Evolutionary conservation across 2,113 vertebrate species (phyloP).

Genomic region (Hydrolagus affinis): DNA sequence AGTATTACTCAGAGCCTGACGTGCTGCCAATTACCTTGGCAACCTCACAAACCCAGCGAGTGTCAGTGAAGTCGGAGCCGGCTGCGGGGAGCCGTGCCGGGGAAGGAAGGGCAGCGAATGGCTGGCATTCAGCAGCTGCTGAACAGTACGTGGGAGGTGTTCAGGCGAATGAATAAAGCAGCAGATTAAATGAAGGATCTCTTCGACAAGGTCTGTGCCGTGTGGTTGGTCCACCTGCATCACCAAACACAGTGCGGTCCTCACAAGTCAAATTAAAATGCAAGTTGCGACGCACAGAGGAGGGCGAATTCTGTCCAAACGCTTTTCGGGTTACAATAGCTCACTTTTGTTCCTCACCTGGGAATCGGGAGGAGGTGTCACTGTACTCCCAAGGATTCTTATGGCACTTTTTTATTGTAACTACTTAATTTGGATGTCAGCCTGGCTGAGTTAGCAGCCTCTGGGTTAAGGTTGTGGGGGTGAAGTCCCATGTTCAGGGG

Average conservation of each 20-base stretch:
- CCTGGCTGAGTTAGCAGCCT: too few relatives aligned
- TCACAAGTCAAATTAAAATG: constrained; percentile 3
- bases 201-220: not conserved
- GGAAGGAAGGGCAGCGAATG: not conserved
- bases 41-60: constrained; percentile 12
- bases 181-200: not conserved
- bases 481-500: too few relatives aligned
- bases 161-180: not conserved
- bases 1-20: not conserved
- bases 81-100: not conserved
- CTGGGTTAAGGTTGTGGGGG: too few relatives aligned
- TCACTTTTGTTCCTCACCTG: too few relatives aligned
- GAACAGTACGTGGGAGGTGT: not conserved
- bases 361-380: too few relatives aligned
- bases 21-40: constrained; percentile 27
- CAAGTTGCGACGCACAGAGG: not conserved
- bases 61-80: not conserved
- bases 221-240: not conserved
- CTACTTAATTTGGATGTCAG: too few relatives aligned
- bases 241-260: too few relatives aligned
- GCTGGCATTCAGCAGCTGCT: constrained; percentile 1
- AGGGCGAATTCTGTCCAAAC: not conserved
- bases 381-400: too few relatives aligned
- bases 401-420: too few relatives aligned
- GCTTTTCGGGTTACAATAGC: too few relatives aligned